phyloP scores from a whole-genome alignment of 2,797 vertebrate species.

The Rhadinocentrus ornatus region DNA sequence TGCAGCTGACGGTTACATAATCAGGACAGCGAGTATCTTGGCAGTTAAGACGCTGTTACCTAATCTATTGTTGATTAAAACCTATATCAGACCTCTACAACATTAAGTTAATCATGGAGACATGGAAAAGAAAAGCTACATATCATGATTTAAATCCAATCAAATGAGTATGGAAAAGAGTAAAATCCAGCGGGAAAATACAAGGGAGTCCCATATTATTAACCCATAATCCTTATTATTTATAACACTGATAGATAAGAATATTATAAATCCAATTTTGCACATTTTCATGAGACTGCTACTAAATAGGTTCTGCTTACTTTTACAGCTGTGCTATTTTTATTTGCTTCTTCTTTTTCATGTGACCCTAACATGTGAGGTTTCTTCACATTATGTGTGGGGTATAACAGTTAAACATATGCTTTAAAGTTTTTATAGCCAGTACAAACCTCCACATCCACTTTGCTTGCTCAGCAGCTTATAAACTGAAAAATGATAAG shows the following conservation, averaged over 20 bases:
- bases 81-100: slow-evolving; percentile 22
- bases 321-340: slow-evolving; percentile 38
- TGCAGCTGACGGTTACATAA: slow-evolving; percentile 66
- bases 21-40: slow-evolving; percentile 59
- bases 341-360: slow-evolving; percentile 45
- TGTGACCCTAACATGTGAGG: slow-evolving; percentile 35
- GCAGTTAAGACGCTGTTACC: slow-evolving; percentile 67
- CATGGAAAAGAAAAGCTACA: background rate
- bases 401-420: slow-evolving; percentile 29
- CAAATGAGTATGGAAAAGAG: slow-evolving; percentile 1
- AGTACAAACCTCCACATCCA: slow-evolving; percentile 2
- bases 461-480: slow-evolving; percentile 3
- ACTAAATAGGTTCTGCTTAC: slow-evolving; percentile 50
- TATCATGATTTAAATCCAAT: slow-evolving; percentile 13
- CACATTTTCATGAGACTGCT: slow-evolving; percentile 19
- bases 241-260: slow-evolving; percentile 9
- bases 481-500: slow-evolving; percentile 4
- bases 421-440: background rate
- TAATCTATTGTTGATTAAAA: slow-evolving; percentile 58
- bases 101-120: slow-evolving; percentile 12
- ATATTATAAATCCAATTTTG: slow-evolving; percentile 24
- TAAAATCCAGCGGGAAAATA: no score
- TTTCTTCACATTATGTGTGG: slow-evolving; percentile 24
- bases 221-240: background rate
- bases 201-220: no score